Evolutionary conservation across 1,140 invertebrate species (phyloP).

Genomic region (Drosophila prosaltans): DNA sequence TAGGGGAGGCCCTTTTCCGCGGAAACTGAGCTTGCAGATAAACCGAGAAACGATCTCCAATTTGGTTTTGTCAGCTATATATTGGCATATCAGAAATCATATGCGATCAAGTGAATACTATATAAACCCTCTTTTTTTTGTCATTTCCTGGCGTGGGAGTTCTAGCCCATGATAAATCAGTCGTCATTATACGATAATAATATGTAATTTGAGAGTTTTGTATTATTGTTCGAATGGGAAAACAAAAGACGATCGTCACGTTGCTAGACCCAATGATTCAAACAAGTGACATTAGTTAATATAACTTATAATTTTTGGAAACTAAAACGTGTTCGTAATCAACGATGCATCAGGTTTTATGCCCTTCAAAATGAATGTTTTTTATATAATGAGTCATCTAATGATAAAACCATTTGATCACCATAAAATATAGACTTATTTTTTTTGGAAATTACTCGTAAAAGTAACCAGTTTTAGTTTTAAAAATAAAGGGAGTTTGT

Average conservation of each 20-base stretch:
- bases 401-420: too few species aligned
- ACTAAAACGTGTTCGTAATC: not conserved
- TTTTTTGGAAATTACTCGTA: not conserved
- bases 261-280: too few species aligned
- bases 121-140: not conserved
- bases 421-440: not conserved
- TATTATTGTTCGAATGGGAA: too few species aligned
- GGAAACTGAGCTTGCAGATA: conserved; percentile 34
- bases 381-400: not conserved
- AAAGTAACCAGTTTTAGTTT: not conserved
- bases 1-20: conserved; percentile 2
- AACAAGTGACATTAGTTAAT: too few species aligned
- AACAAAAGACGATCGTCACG: too few species aligned
- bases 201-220: too few species aligned
- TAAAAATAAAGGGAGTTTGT: not conserved
- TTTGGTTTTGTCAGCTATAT: conserved; percentile 2
- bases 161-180: too few species aligned
- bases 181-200: too few species aligned
- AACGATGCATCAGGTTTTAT: not conserved
- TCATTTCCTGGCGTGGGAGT: conserved; percentile 1
- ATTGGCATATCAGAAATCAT: not conserved
- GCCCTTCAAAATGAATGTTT: not conserved
- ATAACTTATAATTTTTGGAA: too few species aligned
- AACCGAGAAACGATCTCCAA: conserved; percentile 14
- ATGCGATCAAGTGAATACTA: not conserved